phyloP scores from a whole-genome alignment of 1,140 invertebrate genomes.

The Polypedilum pembai region DNA sequence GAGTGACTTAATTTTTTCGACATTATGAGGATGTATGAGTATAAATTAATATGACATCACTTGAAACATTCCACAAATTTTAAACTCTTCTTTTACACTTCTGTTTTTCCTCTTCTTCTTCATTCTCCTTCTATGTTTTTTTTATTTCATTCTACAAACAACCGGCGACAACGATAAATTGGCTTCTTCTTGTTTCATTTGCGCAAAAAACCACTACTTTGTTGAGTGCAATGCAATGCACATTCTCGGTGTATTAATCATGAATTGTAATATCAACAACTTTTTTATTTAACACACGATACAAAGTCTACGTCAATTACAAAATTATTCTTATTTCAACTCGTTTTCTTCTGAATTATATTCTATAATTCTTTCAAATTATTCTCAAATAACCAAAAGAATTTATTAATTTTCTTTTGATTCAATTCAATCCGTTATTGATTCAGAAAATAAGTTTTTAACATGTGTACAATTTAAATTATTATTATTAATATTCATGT shows the following conservation, averaged over 20 bases:
- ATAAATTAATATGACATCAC: constrained; percentile 13
- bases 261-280: neutral
- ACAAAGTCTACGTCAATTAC: neutral
- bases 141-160: neutral
- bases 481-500: constrained; percentile 14
- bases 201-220: neutral
- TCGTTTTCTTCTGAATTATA: no score
- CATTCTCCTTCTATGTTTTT: neutral
- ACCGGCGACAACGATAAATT: no score
- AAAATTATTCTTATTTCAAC: no score
- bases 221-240: neutral
- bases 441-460: neutral
- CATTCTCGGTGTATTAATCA: constrained; percentile 6
- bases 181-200: no score
- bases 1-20: neutral
- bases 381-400: no score
- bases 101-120: constrained; percentile 18
- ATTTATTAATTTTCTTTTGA: no score
- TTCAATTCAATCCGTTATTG: no score
- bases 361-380: no score
- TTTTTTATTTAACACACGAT: constrained; percentile 1
- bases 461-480: neutral
- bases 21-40: constrained; percentile 6
- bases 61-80: constrained; percentile 6
- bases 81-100: neutral